Evolutionary conservation across 2,888 invertebrate genomes (phyloP).

Genomic region (Pteria penguin): DNA sequence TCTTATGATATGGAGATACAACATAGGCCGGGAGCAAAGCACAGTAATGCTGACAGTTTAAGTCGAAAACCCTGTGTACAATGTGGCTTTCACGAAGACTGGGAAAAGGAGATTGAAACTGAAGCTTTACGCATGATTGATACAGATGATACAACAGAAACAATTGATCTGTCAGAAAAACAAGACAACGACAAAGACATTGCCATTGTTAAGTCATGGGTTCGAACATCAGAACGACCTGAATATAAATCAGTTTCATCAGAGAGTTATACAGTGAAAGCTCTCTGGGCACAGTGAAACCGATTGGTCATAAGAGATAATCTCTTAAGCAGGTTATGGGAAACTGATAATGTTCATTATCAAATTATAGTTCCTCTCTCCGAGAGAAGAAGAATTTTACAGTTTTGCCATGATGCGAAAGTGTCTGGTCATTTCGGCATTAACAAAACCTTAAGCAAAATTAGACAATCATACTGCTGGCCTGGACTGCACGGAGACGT

Average conservation of each 20-base stretch:
- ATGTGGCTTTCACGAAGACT: slow-evolving; percentile 17
- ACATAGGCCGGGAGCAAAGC: neutral
- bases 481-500: slow-evolving; percentile 12
- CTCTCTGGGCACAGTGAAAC: slow-evolving; percentile 18
- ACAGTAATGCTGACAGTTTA: neutral
- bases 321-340: slow-evolving; percentile 6
- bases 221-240: neutral
- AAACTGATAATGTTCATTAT: neutral
- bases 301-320: neutral
- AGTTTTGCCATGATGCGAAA: slow-evolving; percentile 15
- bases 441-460: slow-evolving; percentile 4
- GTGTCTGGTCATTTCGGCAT: slow-evolving; percentile 23
- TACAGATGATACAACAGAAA: neutral
- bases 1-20: neutral
- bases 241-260: neutral
- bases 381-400: neutral
- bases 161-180: neutral
- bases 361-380: slow-evolving; percentile 1
- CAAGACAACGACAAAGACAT: slow-evolving; percentile 5
- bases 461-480: slow-evolving; percentile 18
- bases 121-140: too few species aligned
- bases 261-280: neutral
- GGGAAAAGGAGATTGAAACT: neutral
- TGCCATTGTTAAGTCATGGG: slow-evolving; percentile 12
- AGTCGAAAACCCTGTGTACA: neutral